Base-by-base conservation (phyloP, 1,140 invertebrate genomes). In the Kradibia gibbosae region DNA sequence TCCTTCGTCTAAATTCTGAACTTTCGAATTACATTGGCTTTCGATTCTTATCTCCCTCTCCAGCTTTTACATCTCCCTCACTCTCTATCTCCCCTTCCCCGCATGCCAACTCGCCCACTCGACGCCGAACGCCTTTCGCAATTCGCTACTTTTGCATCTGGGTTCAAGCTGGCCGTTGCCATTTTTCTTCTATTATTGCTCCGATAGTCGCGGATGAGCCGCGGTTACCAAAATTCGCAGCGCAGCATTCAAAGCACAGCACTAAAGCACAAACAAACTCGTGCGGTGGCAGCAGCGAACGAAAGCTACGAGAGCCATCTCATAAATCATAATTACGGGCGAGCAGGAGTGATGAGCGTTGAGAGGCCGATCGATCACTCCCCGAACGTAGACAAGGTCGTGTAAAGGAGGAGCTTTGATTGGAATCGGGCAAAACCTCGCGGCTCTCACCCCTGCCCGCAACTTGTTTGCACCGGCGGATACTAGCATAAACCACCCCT, bases 11-110 rank as follows among this genome's bases (percentile, higher is more conserved):
- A 71, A 57, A 71, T 71, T 60, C 78, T 72, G 25, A 50, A 74
- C 78, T 74, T 80, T 74, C 78, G 55, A 80, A 73, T 74, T 71
- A 80, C 57, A 57, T 48, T 13, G 71, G 67, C 71, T 80, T 74
- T 80, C 78, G 78, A 80, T 80, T 48, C 67, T 80, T 80, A 80
- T 80, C 78, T 71, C 17, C 25, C 28, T 50, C 39, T 65, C 39
- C 42, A 62, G 42, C 39, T 39, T 65, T 48, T 45, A 31, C 25
- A 72, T 31, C 42, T 76, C 70, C 62, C 60, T 76, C 31, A 48
- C 45, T 82, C 62, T 74, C 36, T 80, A 62, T 39, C 65, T 72
- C 78, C 55, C 22, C 62, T 28, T 22, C 17, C 62, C 31, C 62
- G 20, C 31, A 31, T 5, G 11, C 13, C n/a, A n/a, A 17, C 62